Evolutionary conservation across 2,888 invertebrate genomes (phyloP), one percentile per base, ranked within the genome.

Genomic region (Amiota communis): DNA sequence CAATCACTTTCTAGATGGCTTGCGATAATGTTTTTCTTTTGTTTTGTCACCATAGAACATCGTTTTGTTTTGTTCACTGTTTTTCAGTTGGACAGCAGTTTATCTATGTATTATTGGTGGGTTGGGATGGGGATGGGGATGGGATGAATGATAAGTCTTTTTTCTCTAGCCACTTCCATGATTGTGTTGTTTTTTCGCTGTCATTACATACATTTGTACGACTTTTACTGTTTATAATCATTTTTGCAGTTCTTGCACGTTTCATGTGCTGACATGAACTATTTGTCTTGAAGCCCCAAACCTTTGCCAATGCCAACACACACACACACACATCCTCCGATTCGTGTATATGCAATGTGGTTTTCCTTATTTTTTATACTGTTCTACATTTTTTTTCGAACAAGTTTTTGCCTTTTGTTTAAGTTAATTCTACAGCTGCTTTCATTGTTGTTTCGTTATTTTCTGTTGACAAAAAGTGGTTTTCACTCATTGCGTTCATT

Each of bases 161-260:
- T n/a, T 36, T 36, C 36, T 36, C 46, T 46, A 36, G n/a, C 9
- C 53, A 10, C 49, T 53, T 23, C 17, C 61, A 64, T 71, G 12
- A 59, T 68, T n/a, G 13, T n/a, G 13, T 8, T 68, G 72, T 68
- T 68, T 68, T 61, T 72, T 72, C 68, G 23, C 36, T 72, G 68
- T 61, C 72, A 72, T 72, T 72, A 72, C 68, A 68, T 6, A 53
- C 48, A 36, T 59, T 71, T 64, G 36, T 12, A 68, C 20, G 20
- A 49, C 17, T 59, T 61, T 49, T 63, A 23, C 57, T 72, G 67
- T 61, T 64, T 68, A 57, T 61, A 51, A 61, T 61, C 23, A 67
- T 64, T 72, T 71, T 53, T 72, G 71, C 65, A 72, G 64, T 65
- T 51, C 48, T 65, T 56, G 71, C 71, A 65, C 64, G 71, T 65